A percentile compares a stretch with the other conserved stretches of the same genome.
Conservation (phyloP, 2,797 vertebrate species). For the Odontamblyopus rebecca region DNA sequence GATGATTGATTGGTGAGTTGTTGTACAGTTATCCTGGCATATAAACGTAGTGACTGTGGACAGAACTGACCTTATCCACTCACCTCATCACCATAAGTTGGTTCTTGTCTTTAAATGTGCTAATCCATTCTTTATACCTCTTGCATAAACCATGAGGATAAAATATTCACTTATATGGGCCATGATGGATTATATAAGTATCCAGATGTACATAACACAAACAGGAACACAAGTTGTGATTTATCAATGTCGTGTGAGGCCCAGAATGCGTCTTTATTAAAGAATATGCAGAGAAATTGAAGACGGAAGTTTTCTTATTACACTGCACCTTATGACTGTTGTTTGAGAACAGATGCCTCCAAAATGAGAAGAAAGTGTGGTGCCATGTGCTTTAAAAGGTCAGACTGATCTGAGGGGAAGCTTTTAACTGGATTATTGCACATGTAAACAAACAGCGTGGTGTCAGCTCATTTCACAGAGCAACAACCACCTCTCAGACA, state of each 20-base stretch:
- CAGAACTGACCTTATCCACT: neutral
- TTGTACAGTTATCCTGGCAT: too few relatives aligned
- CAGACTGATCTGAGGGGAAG: slow-evolving; percentile 36
- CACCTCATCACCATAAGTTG: neutral
- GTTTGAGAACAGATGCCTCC: slow-evolving; percentile 36
- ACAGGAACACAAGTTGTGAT: neutral
- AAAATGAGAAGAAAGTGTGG: slow-evolving; percentile 14
- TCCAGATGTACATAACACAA: neutral
- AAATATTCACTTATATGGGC: neutral
- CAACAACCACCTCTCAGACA: slow-evolving; percentile 16
- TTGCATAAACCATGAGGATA: neutral
- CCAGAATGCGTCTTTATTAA: slow-evolving; percentile 10
- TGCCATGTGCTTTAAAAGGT: slow-evolving; percentile 48
- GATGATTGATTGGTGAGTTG: too few relatives aligned
- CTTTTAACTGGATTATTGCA: slow-evolving; percentile 33
- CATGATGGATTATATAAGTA: neutral
- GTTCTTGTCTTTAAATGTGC: neutral
- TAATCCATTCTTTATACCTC: neutral
- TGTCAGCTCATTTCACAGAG: slow-evolving; percentile 21
- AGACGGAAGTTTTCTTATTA: slow-evolving; percentile 15
- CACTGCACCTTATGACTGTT: slow-evolving; percentile 27
- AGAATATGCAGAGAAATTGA: slow-evolving; percentile 10
- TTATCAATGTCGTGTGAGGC: neutral
- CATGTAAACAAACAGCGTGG: slow-evolving; percentile 37
- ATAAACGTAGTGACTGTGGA: too few relatives aligned